Evolutionary conservation across 2,888 invertebrate genomes (phyloP).

Genomic region (Cepaea hortensis): DNA sequence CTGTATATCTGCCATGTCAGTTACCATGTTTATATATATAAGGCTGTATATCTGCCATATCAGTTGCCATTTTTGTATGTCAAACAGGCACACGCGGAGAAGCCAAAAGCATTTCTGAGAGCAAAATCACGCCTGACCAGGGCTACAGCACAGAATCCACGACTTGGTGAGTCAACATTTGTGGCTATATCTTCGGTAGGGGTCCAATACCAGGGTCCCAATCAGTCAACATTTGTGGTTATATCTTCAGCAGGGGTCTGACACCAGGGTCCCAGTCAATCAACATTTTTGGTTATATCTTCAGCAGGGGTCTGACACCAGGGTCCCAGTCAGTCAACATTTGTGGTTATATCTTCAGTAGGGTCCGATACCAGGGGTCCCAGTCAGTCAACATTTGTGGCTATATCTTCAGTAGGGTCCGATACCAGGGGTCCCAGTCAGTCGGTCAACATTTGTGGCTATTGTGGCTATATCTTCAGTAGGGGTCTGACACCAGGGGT

Average conservation of each 20-base stretch:
- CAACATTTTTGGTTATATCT: neutral
- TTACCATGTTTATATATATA: too few relatives aligned
- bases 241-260: neutral
- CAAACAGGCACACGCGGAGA: slow-evolving; percentile 6
- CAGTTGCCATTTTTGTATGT: too few relatives aligned
- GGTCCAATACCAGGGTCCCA: too few relatives aligned
- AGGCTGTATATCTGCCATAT: too few relatives aligned
- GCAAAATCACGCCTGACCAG: slow-evolving; percentile 1
- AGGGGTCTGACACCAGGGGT: too few relatives aligned
- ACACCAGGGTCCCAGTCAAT: neutral
- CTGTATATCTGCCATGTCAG: too few relatives aligned
- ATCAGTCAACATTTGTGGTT: neutral
- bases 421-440: neutral
- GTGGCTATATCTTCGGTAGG: neutral
- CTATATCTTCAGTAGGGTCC: neutral
- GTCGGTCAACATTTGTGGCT: neutral
- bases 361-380: too few relatives aligned
- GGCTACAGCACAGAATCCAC: neutral
- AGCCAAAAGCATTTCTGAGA: slow-evolving; percentile 36
- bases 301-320: too few relatives aligned
- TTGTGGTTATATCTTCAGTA: neutral
- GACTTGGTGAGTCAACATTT: neutral
- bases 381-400: neutral
- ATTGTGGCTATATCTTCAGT: neutral
- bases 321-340: neutral